Evolutionary conservation across 2,797 vertebrate genomes (phyloP), one percentile per base, ranked within the genome.

Genomic region (Columba guinea): DNA sequence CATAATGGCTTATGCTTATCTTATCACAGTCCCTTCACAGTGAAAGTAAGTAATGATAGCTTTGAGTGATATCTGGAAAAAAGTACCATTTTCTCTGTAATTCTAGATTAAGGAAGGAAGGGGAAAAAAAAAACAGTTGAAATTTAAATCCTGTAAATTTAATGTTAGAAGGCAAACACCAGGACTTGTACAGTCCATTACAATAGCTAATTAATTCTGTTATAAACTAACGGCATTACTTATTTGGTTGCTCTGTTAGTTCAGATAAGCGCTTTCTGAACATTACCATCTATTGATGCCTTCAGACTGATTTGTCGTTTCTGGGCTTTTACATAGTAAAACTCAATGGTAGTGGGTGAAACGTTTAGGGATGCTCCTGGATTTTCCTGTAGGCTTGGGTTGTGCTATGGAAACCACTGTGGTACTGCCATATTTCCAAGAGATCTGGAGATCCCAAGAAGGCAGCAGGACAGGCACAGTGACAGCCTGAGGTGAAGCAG

Each of bases 211-310:
- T 77, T 70, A 75, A 26, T 62, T 89, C 17, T 49, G 34, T 51
- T 82, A 34, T 8, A 67, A 78, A 78, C 30, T 41, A 68, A 34
- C 37, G 16, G 3, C n/a, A 39, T 70, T 67, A 32, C 3, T 1
- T 62, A 5, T 84, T 69, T 53, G 5, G n/a, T 88, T 81, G 20
- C 21, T 63, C 8, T 71, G 30, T 18, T 79, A 60, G 21, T 76
- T 89, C 51, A 64, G 16, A 60, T 48, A 64, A 84, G 32, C 0
- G 0, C 21, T 55, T 87, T 89, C 21, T 56, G 60, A 48, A 16
- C 75, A 26, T 56, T 59, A 11, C 9, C 48, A 1, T 68, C n/a
- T 76, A 1, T 52, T 56, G 23, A 3, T 0, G 0, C 80, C 34
- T 76, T 75, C 23, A 69, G n/a, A 46, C 15, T 59, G 26, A n/a